These are phyloP conservation scores for Carlito syrichta DNA, from an alignment of 2,113 vertebrate genomes.

Conservation along the genomic window DNA sequence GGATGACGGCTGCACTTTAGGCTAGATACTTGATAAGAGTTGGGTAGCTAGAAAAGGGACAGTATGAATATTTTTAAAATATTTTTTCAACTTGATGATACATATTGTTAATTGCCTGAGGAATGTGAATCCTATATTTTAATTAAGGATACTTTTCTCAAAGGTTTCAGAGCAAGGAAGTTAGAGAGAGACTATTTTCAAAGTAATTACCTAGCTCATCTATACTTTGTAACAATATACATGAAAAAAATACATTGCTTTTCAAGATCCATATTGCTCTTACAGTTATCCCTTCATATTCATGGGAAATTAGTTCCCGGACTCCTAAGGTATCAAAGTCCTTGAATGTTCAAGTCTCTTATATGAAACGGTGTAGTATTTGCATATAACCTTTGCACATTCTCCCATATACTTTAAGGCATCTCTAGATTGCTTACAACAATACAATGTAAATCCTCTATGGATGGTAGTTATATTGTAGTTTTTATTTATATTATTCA, in stretches of 20 bases:
- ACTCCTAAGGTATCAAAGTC: not conserved
- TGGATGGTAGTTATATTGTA: not conserved
- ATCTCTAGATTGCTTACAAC: not conserved
- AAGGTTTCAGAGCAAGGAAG: not conserved
- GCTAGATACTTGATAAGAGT: not conserved
- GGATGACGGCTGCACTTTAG: not conserved
- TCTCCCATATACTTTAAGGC: not conserved
- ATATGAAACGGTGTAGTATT: not conserved
- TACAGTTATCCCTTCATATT: not conserved
- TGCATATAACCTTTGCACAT: not conserved
- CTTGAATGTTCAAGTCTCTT: not conserved
- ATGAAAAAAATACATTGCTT: not conserved
- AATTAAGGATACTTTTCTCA: not conserved
- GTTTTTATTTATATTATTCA: not conserved
- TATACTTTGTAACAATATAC: not conserved
- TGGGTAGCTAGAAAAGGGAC: not conserved
- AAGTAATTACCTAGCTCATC: not conserved
- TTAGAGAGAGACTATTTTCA: not conserved
- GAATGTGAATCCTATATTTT: not conserved
- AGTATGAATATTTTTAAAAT: not conserved
- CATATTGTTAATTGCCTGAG: not conserved
- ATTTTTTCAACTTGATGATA: not conserved
- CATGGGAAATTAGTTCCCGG: not conserved
- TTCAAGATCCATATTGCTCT: not conserved
- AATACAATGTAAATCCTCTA: not conserved